A percentile compares a stretch with the other conserved stretches of the same genome.
phyloP scores from a whole-genome alignment of 2,888 invertebrate genomes.

The Ectropis crepuscularia region DNA sequence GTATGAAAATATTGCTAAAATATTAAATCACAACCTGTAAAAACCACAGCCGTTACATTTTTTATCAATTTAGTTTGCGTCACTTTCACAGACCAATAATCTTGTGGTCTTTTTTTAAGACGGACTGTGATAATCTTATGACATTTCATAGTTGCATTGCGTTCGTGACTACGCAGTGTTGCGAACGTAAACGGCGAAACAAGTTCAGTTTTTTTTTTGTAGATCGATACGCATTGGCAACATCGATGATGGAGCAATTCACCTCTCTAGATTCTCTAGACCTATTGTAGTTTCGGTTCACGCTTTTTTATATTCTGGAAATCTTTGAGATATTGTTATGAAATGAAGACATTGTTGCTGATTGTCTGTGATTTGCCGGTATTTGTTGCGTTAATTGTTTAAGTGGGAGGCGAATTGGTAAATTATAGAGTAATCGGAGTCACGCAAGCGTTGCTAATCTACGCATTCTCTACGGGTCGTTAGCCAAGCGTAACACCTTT shows the following conservation, averaged over 20 bases:
- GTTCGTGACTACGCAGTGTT: constrained; percentile 15
- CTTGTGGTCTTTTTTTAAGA: constrained; percentile 43
- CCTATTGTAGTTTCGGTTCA: constrained; percentile 57
- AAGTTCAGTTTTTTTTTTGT: constrained; percentile 53
- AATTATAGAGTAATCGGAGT: constrained; percentile 13
- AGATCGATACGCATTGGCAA: constrained; percentile 62
- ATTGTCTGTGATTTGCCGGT: constrained; percentile 22
- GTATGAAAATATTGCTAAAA: too few relatives aligned
- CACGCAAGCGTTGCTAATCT: constrained; percentile 26
- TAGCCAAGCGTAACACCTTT: constrained; percentile 55
- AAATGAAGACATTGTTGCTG: constrained; percentile 41
- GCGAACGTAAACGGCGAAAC: constrained; percentile 47
- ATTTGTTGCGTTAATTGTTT: constrained; percentile 18
- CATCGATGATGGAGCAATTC: constrained; percentile 51
- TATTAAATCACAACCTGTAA: not conserved
- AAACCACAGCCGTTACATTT: constrained; percentile 33
- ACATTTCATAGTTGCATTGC: constrained; percentile 56
- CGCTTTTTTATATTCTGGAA: constrained; percentile 50
- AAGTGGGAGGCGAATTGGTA: constrained; percentile 17
- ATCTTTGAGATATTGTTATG: constrained; percentile 44
- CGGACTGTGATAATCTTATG: constrained; percentile 49
- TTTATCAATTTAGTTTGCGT: constrained; percentile 42
- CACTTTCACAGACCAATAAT: constrained; percentile 41
- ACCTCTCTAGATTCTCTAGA: constrained; percentile 43
- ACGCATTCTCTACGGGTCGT: constrained; percentile 49